A percentile compares a stretch with the other conserved stretches of the same genome.
These are phyloP conservation scores for Ailurus styani DNA, from an alignment of 2,113 vertebrate genomes.

Conservation along the genomic window DNA sequence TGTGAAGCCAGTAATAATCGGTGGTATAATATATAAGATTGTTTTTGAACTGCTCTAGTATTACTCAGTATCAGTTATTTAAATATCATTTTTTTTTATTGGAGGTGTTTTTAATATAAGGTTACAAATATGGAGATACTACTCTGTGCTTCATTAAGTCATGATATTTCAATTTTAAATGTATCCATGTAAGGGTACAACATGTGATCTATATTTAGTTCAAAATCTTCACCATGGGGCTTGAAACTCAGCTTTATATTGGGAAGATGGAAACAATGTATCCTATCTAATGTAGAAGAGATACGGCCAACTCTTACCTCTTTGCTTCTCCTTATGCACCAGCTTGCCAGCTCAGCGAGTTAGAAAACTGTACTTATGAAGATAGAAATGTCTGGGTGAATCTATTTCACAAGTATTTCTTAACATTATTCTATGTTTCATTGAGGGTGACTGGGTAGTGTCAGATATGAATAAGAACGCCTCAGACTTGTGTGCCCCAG, in stretches of 20 bases:
- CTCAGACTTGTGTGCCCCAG: not conserved
- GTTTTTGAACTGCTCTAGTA: not conserved
- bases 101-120: not conserved
- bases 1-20: not conserved
- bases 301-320: not conserved
- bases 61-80: not conserved
- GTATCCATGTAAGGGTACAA: not conserved
- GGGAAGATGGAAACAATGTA: not conserved
- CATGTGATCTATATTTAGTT: not conserved
- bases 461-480: not conserved
- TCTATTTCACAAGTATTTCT: not conserved
- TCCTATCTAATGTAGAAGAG: not conserved
- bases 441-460: not conserved
- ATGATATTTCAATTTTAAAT: not conserved
- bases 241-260: not conserved
- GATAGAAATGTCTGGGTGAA: not conserved
- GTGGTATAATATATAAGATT: not conserved
- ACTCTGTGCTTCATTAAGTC: not conserved
- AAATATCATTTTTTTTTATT: not conserved
- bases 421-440: not conserved
- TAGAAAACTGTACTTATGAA: not conserved
- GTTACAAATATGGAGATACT: not conserved
- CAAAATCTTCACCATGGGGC: not conserved
- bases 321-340: not conserved
- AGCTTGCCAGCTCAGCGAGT: not conserved